These are phyloP conservation scores for Drosophila cardini DNA, from an alignment of 1,140 invertebrate species.

Conservation along the genomic window DNA sequence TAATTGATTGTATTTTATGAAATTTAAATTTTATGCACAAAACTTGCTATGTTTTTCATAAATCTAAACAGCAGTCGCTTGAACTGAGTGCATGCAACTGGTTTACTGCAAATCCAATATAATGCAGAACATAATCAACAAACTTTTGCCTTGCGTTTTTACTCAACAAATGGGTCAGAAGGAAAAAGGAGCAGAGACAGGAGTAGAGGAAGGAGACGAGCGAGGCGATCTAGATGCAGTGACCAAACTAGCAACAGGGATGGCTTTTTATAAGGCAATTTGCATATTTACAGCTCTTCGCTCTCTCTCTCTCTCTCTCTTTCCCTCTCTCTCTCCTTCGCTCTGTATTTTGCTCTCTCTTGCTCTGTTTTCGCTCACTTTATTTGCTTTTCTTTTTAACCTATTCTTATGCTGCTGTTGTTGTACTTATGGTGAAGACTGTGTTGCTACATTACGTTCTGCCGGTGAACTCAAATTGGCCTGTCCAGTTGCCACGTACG, in stretches of 20 bases:
- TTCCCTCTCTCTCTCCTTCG: not conserved
- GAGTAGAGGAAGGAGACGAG: not conserved
- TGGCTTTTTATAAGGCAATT: constrained; percentile 63
- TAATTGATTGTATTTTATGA: not conserved
- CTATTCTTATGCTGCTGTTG: constrained; percentile 14
- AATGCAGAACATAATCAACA: constrained; percentile 26
- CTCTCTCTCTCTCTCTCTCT: too few species aligned
- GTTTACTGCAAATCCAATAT: constrained; percentile 37
- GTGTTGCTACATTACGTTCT: constrained; percentile 20
- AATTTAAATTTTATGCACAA: not conserved
- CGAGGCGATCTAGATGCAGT: not conserved
- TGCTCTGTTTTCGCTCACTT: not conserved
- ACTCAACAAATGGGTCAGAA: constrained; percentile 2
- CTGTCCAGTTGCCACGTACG: constrained; percentile 29
- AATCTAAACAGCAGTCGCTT: not conserved
- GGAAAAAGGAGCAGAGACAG: not conserved
- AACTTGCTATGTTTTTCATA: constrained; percentile 11
- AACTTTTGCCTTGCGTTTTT: constrained; percentile 20
- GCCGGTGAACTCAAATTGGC: constrained; percentile 34
- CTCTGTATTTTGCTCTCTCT: not conserved
- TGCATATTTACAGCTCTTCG: constrained; percentile 44
- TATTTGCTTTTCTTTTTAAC: constrained; percentile 12
- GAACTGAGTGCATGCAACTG: constrained; percentile 16
- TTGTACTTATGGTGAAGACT: constrained; percentile 36
- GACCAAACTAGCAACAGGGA: constrained; percentile 30